A percentile compares a stretch with the other conserved stretches of the same genome.
phyloP scores from a whole-genome alignment of 2,113 vertebrate genomes.

The Microtus pennsylvanicus region DNA sequence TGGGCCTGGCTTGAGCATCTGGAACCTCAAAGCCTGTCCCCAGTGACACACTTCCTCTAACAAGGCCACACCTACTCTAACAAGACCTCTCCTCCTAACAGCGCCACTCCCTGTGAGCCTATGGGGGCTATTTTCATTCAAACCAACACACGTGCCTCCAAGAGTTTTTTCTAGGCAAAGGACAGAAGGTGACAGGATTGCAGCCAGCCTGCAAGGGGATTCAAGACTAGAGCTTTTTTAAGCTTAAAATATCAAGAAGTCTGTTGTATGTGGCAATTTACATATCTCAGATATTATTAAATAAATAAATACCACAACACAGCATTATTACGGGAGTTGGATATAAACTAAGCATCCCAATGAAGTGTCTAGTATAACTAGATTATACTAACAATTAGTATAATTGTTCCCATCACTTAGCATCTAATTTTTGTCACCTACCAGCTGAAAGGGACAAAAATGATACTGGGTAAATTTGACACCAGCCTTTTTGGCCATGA shows the following conservation, averaged over 20 bases:
- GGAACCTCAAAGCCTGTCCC: too few relatives aligned
- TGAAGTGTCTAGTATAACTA: background rate
- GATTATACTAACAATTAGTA: background rate
- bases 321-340: background rate
- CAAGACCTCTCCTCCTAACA: too few relatives aligned
- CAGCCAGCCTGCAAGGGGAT: background rate
- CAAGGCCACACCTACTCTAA: too few relatives aligned
- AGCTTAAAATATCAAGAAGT: background rate
- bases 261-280: background rate
- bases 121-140: background rate
- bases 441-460: constrained; percentile 27
- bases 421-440: background rate
- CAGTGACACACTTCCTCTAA: too few relatives aligned
- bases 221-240: background rate
- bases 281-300: background rate
- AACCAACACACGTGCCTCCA: background rate
- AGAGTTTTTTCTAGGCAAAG: background rate
- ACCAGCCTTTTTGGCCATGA: background rate
- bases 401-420: background rate
- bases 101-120: background rate
- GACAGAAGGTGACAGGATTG: background rate
- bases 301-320: background rate
- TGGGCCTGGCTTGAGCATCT: too few relatives aligned
- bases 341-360: background rate
- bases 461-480: background rate